Evolutionary conservation across 2,797 vertebrate species (phyloP).

Genomic region (Capromys pilorides): DNA sequence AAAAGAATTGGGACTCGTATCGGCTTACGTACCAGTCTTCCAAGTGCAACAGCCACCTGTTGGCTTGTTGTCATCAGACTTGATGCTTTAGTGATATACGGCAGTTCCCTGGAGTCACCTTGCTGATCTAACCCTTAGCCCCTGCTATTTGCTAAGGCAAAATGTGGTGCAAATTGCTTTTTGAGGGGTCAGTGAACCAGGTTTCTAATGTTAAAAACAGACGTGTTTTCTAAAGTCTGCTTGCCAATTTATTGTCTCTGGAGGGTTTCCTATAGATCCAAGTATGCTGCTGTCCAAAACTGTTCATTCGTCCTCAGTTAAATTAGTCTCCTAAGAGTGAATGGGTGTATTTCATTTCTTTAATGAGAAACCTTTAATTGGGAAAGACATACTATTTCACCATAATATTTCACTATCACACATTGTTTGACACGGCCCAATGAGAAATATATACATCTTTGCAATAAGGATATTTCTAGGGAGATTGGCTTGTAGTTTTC

Average conservation of each 20-base stretch:
- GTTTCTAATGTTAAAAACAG: slow-evolving; percentile 48
- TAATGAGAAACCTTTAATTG: background rate
- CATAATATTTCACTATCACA: background rate
- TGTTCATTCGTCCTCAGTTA: background rate
- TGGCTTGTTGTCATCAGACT: background rate
- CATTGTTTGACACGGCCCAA: background rate
- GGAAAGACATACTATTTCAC: background rate
- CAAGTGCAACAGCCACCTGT: background rate
- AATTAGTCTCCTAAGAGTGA: background rate
- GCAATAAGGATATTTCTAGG: background rate
- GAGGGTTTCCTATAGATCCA: background rate
- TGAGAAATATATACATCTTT: background rate
- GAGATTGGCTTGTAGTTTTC: background rate
- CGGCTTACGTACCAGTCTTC: background rate
- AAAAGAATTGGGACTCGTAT: background rate
- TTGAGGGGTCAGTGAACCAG: slow-evolving; percentile 11
- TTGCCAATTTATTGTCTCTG: background rate
- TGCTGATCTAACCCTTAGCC: slow-evolving; percentile 35
- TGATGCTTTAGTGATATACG: background rate
- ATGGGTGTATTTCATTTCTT: background rate
- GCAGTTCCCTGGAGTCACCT: slow-evolving; percentile 4
- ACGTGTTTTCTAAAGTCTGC: slow-evolving; percentile 33
- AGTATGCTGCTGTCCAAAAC: background rate
- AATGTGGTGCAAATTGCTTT: slow-evolving; percentile 32
- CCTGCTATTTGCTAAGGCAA: slow-evolving; percentile 54